These are phyloP conservation scores for Drusus annulatus DNA, from an alignment of 1,140 invertebrate species.

Conservation along the genomic window DNA sequence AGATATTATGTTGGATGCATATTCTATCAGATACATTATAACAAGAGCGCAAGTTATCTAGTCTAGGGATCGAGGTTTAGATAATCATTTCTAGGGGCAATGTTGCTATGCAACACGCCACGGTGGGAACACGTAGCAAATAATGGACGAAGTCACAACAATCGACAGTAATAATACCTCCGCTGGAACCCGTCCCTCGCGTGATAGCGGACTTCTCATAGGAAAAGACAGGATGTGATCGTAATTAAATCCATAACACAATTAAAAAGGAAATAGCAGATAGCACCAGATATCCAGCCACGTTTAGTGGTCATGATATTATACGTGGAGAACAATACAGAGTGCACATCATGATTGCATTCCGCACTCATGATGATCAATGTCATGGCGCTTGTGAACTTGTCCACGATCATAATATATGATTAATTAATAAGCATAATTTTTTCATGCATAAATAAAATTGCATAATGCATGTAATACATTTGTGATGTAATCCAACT, in stretches of 20 bases:
- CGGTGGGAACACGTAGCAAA: conserved; percentile 11
- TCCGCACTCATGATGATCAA: background rate
- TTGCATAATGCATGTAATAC: background rate
- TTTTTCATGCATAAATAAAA: background rate
- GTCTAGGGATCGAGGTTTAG: no score
- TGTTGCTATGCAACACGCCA: background rate
- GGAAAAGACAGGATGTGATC: conserved; percentile 16
- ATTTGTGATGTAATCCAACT: background rate
- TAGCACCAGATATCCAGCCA: background rate
- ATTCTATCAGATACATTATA: no score
- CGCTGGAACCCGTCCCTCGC: conserved; percentile 1
- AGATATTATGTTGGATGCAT: no score
- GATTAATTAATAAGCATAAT: conserved; percentile 4
- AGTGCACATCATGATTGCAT: background rate
- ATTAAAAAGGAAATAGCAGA: conserved; percentile 24
- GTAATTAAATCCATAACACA: conserved; percentile 11
- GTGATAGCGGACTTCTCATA: conserved; percentile 5
- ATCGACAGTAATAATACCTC: background rate
- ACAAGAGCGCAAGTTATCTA: no score
- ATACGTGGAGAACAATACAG: conserved; percentile 6
- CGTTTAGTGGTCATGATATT: background rate
- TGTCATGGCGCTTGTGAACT: conserved; percentile 11
- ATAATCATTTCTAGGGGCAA: no score
- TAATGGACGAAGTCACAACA: conserved; percentile 23
- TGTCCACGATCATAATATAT: background rate